phyloP scores from a whole-genome alignment of 2,797 vertebrate genomes.

The Mareca strepera region DNA sequence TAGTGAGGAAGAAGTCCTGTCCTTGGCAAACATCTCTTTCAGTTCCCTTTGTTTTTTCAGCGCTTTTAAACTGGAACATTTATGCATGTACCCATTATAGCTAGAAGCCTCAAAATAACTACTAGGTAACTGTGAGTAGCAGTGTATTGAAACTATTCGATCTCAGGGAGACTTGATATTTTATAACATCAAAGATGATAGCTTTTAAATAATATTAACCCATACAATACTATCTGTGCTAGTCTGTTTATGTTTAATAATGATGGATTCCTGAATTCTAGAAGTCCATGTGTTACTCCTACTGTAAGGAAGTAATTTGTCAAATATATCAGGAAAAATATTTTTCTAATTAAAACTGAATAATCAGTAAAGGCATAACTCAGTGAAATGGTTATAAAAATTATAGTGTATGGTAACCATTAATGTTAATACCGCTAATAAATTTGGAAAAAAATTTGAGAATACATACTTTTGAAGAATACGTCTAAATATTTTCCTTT shows the following conservation, averaged over 20 bases:
- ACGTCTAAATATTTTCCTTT: neutral
- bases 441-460: neutral
- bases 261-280: neutral
- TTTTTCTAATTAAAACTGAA: neutral
- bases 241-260: neutral
- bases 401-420: neutral
- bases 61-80: neutral
- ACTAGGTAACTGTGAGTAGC: neutral
- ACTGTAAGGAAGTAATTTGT: neutral
- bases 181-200: neutral
- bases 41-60: neutral
- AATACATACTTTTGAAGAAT: neutral
- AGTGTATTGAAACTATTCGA: neutral
- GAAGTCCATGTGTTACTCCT: neutral
- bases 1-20: neutral
- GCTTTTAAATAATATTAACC: constrained; percentile 16
- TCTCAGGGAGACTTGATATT: neutral
- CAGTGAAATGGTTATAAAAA: neutral
- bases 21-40: neutral
- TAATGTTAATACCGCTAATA: neutral
- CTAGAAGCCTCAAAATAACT: neutral
- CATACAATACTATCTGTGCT: neutral
- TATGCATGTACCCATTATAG: neutral
- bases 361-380: neutral
- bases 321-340: neutral